These are phyloP conservation scores for Andrena chrysosceles DNA, from an alignment of 2,888 invertebrate species.

Conservation along the genomic window DNA sequence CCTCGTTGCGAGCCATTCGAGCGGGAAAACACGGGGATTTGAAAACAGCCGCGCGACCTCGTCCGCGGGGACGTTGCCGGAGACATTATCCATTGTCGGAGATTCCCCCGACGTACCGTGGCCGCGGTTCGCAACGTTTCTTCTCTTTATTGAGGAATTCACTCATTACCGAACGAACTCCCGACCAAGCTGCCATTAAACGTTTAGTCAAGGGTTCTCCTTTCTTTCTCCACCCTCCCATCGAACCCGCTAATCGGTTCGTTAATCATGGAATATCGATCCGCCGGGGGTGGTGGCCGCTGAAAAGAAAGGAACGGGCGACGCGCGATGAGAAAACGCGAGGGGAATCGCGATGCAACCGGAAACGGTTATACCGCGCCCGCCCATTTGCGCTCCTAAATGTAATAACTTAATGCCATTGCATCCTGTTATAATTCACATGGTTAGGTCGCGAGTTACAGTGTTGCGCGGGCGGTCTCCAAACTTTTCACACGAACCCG, in stretches of 20 bases:
- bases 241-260: background rate
- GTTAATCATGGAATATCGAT: conserved; percentile 25
- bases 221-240: too few relatives aligned
- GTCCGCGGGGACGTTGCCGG: conserved; percentile 22
- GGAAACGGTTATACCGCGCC: conserved; percentile 53
- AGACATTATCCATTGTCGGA: conserved; percentile 14
- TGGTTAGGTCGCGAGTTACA: conserved; percentile 44
- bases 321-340: conserved; percentile 44
- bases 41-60: conserved; percentile 34
- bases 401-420: conserved; percentile 63
- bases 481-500: conserved; percentile 54
- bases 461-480: conserved; percentile 21
- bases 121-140: conserved; percentile 15
- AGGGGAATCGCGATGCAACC: conserved; percentile 48
- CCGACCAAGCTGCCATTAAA: background rate
- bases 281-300: background rate
- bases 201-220: background rate
- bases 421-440: conserved; percentile 65
- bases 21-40: conserved; percentile 63
- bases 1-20: conserved; percentile 35
- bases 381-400: conserved; percentile 54
- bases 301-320: background rate
- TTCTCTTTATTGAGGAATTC: conserved; percentile 11
- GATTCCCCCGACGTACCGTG: background rate
- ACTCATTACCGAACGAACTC: too few relatives aligned